These are phyloP conservation scores for Eretmocerus hayati DNA, from an alignment of 2,888 invertebrate genomes.

Conservation along the genomic window DNA sequence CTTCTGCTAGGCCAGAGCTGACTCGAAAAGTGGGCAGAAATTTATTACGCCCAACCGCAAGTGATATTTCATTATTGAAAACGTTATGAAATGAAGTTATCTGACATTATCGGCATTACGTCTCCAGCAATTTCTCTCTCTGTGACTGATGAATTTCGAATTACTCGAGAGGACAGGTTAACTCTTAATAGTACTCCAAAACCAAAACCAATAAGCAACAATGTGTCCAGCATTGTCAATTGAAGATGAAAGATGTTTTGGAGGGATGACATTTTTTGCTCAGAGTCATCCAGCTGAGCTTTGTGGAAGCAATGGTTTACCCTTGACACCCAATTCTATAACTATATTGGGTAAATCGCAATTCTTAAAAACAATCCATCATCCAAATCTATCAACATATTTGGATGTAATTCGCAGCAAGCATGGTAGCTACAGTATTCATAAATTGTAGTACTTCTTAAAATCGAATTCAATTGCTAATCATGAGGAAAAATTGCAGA, in stretches of 20 bases:
- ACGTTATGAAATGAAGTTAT: too few relatives aligned
- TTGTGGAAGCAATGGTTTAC: slow-evolving; percentile 93
- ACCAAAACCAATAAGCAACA: too few relatives aligned
- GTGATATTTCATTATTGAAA: too few relatives aligned
- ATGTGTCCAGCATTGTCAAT: slow-evolving; percentile 46
- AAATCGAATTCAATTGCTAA: not conserved
- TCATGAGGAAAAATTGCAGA: slow-evolving; percentile 49
- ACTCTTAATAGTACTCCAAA: too few relatives aligned
- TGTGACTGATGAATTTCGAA: too few relatives aligned
- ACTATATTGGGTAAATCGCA: slow-evolving; percentile 88
- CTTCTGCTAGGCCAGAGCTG: too few relatives aligned
- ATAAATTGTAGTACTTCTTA: not conserved
- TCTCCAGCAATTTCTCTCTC: too few relatives aligned
- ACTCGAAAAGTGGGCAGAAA: too few relatives aligned
- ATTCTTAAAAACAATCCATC: slow-evolving; percentile 67
- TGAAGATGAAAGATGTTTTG: slow-evolving; percentile 56
- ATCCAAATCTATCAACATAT: slow-evolving; percentile 80
- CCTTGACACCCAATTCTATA: slow-evolving; percentile 93
- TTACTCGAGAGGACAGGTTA: too few relatives aligned
- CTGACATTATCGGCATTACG: too few relatives aligned
- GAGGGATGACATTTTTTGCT: slow-evolving; percentile 88
- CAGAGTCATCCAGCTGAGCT: slow-evolving; percentile 82
- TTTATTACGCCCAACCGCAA: too few relatives aligned
- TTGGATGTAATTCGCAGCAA: slow-evolving; percentile 87
- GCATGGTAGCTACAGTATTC: slow-evolving; percentile 57